Percentiles rank a stretch among this genome's conserved stretches.
phyloP scores from a whole-genome alignment of 2,888 invertebrate genomes.

The Dryobotodes eremita region DNA sequence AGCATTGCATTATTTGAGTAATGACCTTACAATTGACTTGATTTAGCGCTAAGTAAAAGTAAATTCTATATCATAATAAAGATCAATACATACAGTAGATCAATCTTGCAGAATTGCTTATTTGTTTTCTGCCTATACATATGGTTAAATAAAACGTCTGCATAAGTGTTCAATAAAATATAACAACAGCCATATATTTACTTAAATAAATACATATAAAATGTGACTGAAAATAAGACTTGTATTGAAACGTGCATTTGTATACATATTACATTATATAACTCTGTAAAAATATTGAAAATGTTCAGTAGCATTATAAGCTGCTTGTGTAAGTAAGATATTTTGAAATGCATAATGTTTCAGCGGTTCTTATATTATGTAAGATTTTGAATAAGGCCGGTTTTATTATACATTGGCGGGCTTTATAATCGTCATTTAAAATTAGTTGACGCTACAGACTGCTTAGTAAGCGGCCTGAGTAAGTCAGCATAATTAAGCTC shows the following conservation, averaged over 20 bases:
- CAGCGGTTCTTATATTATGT: slow-evolving; percentile 1
- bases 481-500: background rate
- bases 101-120: slow-evolving; percentile 5
- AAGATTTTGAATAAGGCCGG: slow-evolving; percentile 5
- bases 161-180: slow-evolving; percentile 30
- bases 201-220: slow-evolving; percentile 32
- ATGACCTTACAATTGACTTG: background rate
- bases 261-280: slow-evolving; percentile 45
- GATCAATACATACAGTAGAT: background rate
- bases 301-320: slow-evolving; percentile 11
- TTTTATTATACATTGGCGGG: background rate
- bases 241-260: slow-evolving; percentile 61
- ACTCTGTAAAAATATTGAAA: slow-evolving; percentile 5
- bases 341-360: slow-evolving; percentile 45
- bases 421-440: background rate
- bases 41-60: slow-evolving; percentile 3
- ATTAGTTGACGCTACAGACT: background rate
- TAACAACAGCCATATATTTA: slow-evolving; percentile 48
- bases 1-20: background rate
- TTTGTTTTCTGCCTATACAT: background rate
- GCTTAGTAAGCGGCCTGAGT: background rate
- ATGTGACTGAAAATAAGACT: slow-evolving; percentile 64
- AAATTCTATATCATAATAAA: background rate
- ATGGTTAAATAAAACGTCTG: slow-evolving; percentile 1
- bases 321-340: background rate